Conservation (phyloP, 2,797 vertebrate species). For the Rhinogobio ventralis region DNA sequence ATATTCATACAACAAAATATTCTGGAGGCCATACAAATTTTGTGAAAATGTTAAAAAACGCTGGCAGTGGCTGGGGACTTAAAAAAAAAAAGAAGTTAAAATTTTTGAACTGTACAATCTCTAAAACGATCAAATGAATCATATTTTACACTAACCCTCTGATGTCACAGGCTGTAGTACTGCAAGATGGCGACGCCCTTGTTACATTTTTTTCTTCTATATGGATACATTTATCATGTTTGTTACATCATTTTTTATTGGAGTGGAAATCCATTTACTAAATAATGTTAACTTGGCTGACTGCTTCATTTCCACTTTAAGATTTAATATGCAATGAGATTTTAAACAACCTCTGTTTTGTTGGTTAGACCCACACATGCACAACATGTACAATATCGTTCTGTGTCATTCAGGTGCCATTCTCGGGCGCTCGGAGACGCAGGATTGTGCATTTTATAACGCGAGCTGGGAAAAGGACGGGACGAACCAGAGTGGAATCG, state of each 20-base stretch:
- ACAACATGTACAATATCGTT: not conserved
- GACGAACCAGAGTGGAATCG: conserved; percentile 93
- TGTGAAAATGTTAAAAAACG: no score
- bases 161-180: not conserved
- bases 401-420: conserved; percentile 86
- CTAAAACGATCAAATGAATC: not conserved
- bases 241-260: not conserved
- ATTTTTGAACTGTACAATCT: not conserved
- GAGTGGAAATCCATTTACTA: not conserved
- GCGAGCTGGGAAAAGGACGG: conserved; percentile 95
- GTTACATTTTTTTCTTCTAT: no score
- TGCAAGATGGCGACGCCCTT: not conserved
- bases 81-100: not conserved
- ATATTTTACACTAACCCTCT: not conserved
- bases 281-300: not conserved
- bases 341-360: not conserved
- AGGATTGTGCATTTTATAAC: conserved; percentile 95
- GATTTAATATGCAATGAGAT: not conserved
- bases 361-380: not conserved
- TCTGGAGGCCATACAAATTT: no score
- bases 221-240: not conserved
- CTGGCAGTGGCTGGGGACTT: not conserved
- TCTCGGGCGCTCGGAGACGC: conserved; percentile 94
- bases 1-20: no score
- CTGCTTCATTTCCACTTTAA: not conserved